These are phyloP conservation scores for Anas acuta DNA, from an alignment of 2,797 vertebrate species.

Conservation along the genomic window DNA sequence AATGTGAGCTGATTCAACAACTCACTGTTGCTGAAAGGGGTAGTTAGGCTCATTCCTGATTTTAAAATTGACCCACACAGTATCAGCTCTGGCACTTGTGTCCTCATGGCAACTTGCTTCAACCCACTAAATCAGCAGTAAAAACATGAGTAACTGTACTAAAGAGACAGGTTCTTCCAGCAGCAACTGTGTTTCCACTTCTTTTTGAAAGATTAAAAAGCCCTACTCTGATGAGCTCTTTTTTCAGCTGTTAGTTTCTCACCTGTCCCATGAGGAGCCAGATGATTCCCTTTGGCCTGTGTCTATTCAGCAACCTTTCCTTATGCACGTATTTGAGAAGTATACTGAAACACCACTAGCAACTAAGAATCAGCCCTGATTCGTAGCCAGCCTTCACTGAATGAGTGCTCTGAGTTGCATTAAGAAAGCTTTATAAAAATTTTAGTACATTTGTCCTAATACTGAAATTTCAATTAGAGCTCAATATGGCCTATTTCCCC, in stretches of 20 bases:
- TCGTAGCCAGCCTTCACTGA: background rate
- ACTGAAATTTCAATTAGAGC: background rate
- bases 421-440: background rate
- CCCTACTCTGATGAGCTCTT: background rate
- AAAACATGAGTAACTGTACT: rapidly evolving
- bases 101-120: background rate
- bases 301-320: background rate
- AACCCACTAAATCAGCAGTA: background rate
- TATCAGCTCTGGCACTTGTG: background rate
- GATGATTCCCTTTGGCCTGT: background rate
- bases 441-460: rapidly evolving
- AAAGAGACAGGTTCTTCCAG: background rate
- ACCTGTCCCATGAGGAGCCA: background rate
- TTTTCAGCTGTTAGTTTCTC: background rate
- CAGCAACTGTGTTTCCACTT: background rate
- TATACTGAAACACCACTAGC: background rate
- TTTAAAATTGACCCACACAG: background rate
- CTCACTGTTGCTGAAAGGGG: background rate
- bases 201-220: background rate
- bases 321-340: background rate
- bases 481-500: background rate
- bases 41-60: background rate
- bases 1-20: background rate
- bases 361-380: background rate
- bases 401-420: background rate